These are phyloP conservation scores for Aulostomus chinensis DNA, from an alignment of 2,797 vertebrate genomes.

Conservation along the genomic window DNA sequence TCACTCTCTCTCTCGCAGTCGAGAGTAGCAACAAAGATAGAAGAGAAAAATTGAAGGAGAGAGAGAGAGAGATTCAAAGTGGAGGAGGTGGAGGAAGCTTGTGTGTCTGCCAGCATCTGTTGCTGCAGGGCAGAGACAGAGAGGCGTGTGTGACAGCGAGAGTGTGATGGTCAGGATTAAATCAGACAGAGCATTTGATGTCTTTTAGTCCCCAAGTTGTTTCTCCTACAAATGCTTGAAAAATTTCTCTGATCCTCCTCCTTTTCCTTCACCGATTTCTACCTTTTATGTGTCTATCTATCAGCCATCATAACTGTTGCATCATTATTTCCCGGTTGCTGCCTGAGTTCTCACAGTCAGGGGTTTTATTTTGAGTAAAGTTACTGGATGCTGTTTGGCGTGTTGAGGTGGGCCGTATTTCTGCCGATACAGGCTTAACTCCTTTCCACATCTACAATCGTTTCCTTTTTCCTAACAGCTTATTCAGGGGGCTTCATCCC, in stretches of 20 bases:
- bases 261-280: slow-evolving; percentile 1
- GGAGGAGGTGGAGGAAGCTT: slow-evolving; percentile 38
- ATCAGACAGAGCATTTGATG: slow-evolving; percentile 73
- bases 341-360: slow-evolving; percentile 13
- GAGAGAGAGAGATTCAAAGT: slow-evolving; percentile 42
- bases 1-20: slow-evolving; percentile 16
- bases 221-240: slow-evolving; percentile 42
- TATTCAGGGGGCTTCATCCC: too few relatives aligned
- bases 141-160: slow-evolving; percentile 42
- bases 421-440: too few relatives aligned
- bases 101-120: slow-evolving; percentile 64
- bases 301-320: slow-evolving; percentile 8
- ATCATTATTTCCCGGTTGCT: slow-evolving; percentile 22
- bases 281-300: slow-evolving; percentile 15
- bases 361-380: neutral
- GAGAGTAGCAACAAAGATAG: slow-evolving; percentile 53
- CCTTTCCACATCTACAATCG: neutral
- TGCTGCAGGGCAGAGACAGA: slow-evolving; percentile 52
- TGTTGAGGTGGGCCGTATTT: too few relatives aligned
- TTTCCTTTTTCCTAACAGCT: too few relatives aligned
- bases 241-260: slow-evolving; percentile 17
- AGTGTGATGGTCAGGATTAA: slow-evolving; percentile 65
- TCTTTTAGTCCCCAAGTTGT: slow-evolving; percentile 41
- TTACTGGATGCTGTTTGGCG: neutral
- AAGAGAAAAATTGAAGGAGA: slow-evolving; percentile 47